phyloP scores from a whole-genome alignment of 2,113 vertebrate genomes.

The Notarius lentiginosus region DNA sequence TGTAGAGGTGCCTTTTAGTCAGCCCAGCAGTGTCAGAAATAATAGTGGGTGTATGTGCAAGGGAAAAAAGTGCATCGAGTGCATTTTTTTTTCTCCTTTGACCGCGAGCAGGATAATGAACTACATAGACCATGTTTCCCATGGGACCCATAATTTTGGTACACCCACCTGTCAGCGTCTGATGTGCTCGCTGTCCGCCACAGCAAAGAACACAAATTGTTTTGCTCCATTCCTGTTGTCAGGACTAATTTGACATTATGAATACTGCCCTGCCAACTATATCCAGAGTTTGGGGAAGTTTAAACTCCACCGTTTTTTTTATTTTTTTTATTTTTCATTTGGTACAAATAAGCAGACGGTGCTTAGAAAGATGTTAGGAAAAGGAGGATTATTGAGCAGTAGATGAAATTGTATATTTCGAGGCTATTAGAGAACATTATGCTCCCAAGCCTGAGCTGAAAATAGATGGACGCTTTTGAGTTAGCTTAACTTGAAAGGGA shows the following conservation, averaged over 20 bases:
- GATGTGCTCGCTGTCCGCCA: slow-evolving; percentile 56
- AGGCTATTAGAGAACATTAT: slow-evolving; percentile 41
- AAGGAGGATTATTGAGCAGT: slow-evolving; percentile 19
- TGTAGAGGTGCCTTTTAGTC: slow-evolving; percentile 53
- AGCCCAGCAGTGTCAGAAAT: slow-evolving; percentile 63
- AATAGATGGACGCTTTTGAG: slow-evolving; percentile 44
- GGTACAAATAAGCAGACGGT: slow-evolving; percentile 7
- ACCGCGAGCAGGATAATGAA: slow-evolving; percentile 69
- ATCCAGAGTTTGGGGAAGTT: slow-evolving; percentile 21
- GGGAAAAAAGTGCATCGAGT: slow-evolving; percentile 56
- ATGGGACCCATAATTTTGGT: slow-evolving; percentile 65
- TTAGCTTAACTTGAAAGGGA: slow-evolving; percentile 34
- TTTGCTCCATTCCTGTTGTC: slow-evolving; percentile 66
- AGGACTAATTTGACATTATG: slow-evolving; percentile 74
- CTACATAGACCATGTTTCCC: slow-evolving; percentile 63
- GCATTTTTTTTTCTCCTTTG: slow-evolving; percentile 60
- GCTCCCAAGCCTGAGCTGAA: slow-evolving; percentile 25
- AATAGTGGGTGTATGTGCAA: slow-evolving; percentile 56
- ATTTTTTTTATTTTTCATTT: slow-evolving; percentile 26
- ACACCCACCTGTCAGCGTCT: slow-evolving; percentile 65
- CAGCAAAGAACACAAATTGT: slow-evolving; percentile 68
- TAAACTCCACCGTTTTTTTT: not conserved
- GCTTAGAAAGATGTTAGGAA: not conserved
- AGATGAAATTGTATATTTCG: slow-evolving; percentile 41
- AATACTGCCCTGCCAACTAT: slow-evolving; percentile 36